Conservation (phyloP, 2,888 invertebrate genomes). For the Hedya salicella region DNA sequence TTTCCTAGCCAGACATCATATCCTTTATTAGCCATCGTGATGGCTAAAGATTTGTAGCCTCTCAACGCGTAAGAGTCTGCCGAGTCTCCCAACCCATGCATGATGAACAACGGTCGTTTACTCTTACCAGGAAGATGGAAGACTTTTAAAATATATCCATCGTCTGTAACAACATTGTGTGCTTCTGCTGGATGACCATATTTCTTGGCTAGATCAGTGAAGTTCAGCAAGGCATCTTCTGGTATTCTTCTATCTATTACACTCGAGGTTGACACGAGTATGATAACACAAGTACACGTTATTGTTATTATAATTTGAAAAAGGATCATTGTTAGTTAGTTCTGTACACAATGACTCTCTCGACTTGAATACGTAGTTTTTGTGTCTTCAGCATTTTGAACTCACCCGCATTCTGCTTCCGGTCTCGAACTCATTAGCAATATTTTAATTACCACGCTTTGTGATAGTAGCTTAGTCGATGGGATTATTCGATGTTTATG, state of each 20-base stretch:
- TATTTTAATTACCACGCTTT: neutral
- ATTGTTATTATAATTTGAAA: slow-evolving; percentile 1
- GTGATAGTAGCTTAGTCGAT: too few relatives aligned
- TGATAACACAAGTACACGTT: slow-evolving; percentile 1
- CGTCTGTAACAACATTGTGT: slow-evolving; percentile 28
- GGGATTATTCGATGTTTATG: too few relatives aligned
- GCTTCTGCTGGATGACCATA: slow-evolving; percentile 30
- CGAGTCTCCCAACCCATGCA: slow-evolving; percentile 60
- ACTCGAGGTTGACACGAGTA: neutral
- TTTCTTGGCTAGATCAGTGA: slow-evolving; percentile 18
- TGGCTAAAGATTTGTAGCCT: slow-evolving; percentile 53
- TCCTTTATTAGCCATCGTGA: slow-evolving; percentile 71
- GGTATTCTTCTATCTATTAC: slow-evolving; percentile 5
- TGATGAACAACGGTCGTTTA: slow-evolving; percentile 52
- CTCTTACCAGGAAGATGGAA: slow-evolving; percentile 29
- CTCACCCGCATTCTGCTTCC: slow-evolving; percentile 15
- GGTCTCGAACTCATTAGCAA: neutral
- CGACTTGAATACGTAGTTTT: neutral
- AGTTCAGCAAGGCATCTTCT: slow-evolving; percentile 31
- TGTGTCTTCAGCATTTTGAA: neutral
- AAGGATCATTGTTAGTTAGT: neutral
- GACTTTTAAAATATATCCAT: slow-evolving; percentile 32
- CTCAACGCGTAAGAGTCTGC: slow-evolving; percentile 57
- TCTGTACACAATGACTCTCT: neutral
- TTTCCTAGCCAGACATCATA: slow-evolving; percentile 74